Evolutionary conservation across 2,113 vertebrate species (phyloP).

Genomic region (Rostratula benghalensis): DNA sequence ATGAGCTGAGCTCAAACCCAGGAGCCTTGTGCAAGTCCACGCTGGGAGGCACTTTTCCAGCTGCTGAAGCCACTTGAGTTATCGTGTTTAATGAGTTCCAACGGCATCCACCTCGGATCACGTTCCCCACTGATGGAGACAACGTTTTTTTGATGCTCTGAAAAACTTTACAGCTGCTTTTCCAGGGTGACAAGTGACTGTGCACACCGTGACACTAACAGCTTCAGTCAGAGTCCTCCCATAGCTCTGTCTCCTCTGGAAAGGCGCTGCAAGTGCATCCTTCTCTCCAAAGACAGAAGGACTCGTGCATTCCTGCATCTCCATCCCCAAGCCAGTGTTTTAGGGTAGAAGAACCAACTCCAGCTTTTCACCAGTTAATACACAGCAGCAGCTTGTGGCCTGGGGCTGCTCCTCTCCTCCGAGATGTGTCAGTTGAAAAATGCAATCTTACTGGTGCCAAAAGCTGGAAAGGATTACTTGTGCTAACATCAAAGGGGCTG

Average conservation of each 20-base stretch:
- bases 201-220: too few relatives aligned
- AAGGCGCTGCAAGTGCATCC: background rate
- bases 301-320: fast-evolving
- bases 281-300: background rate
- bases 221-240: background rate
- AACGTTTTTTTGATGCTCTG: background rate
- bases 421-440: background rate
- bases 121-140: background rate
- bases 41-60: background rate
- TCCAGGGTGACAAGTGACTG: background rate
- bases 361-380: background rate
- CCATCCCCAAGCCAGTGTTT: background rate
- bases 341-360: background rate
- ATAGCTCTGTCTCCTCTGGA: background rate
- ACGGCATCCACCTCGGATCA: background rate
- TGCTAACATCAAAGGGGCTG: background rate
- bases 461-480: background rate
- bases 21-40: background rate
- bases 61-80: fast-evolving
- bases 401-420: background rate
- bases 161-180: background rate
- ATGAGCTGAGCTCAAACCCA: background rate
- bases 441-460: background rate
- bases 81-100: background rate
- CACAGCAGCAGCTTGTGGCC: background rate